Evolutionary conservation across 2,888 invertebrate species (phyloP).

Genomic region (Anagyrus pseudococci): DNA sequence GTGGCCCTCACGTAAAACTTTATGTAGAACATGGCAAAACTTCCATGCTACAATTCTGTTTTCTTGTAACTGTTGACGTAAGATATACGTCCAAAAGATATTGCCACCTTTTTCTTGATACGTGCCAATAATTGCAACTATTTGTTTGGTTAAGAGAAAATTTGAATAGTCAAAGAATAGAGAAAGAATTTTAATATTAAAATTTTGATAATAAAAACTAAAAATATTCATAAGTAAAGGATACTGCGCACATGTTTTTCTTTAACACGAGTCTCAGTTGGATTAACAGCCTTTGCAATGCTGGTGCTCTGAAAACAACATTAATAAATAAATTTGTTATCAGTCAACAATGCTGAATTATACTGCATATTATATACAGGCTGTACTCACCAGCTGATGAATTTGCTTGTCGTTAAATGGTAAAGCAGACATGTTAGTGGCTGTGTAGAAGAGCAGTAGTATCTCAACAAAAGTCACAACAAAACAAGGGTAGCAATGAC

Average conservation of each 20-base stretch:
- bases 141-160: constrained; percentile 40
- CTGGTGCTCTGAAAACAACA: constrained; percentile 72
- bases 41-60: constrained; percentile 98
- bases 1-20: constrained; percentile 94
- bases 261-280: constrained; percentile 91
- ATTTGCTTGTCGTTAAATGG: constrained; percentile 65
- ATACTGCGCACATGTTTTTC: constrained; percentile 95
- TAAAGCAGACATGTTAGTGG: constrained; percentile 55
- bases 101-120: constrained; percentile 90
- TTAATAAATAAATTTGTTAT: background rate
- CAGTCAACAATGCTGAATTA: too few species aligned
- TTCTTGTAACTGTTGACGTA: constrained; percentile 83
- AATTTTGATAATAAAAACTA: background rate
- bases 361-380: too few species aligned
- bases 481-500: constrained; percentile 40
- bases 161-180: constrained; percentile 6
- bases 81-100: constrained; percentile 84
- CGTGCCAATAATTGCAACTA: constrained; percentile 90
- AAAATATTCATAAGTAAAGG: constrained; percentile 52
- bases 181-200: too few species aligned
- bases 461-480: constrained; percentile 42
- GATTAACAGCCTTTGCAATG: constrained; percentile 92
- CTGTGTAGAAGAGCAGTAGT: too few species aligned
- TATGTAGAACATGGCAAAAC: constrained; percentile 97
- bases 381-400: constrained; percentile 66